These are phyloP conservation scores for Macrobrachium nipponense DNA, from an alignment of 1,140 invertebrate species.

Conservation along the genomic window DNA sequence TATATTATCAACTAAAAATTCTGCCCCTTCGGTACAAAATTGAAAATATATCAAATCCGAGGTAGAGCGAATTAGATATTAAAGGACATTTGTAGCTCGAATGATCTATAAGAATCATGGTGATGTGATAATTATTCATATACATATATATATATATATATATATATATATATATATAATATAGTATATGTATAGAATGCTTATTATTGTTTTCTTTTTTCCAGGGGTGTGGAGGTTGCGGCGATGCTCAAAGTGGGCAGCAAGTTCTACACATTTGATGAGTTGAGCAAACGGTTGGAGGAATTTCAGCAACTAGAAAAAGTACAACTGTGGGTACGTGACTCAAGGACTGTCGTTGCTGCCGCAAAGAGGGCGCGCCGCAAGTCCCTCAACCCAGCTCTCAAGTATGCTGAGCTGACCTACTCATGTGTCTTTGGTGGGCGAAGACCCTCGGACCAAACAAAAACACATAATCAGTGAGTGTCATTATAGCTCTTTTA, in stretches of 20 bases:
- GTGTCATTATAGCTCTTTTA: constrained; percentile 11
- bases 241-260: constrained; percentile 65
- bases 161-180: no score
- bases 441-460: constrained; percentile 64
- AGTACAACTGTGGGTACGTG: constrained; percentile 63
- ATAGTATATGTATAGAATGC: no score
- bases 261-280: constrained; percentile 65
- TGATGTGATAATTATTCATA: no score
- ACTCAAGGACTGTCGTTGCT: constrained; percentile 63
- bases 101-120: no score
- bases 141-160: no score
- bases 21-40: no score
- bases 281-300: constrained; percentile 63
- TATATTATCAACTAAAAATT: no score
- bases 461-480: constrained; percentile 64
- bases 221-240: constrained; percentile 59
- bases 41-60: no score
- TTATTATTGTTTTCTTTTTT: not conserved
- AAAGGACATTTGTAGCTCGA: no score
- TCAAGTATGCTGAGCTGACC: constrained; percentile 65
- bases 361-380: constrained; percentile 64
- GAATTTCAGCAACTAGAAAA: constrained; percentile 64
- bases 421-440: constrained; percentile 65
- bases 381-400: constrained; percentile 64
- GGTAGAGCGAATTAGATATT: no score